phyloP scores from a whole-genome alignment of 1,140 invertebrate genomes.

The Penaeus indicus region DNA sequence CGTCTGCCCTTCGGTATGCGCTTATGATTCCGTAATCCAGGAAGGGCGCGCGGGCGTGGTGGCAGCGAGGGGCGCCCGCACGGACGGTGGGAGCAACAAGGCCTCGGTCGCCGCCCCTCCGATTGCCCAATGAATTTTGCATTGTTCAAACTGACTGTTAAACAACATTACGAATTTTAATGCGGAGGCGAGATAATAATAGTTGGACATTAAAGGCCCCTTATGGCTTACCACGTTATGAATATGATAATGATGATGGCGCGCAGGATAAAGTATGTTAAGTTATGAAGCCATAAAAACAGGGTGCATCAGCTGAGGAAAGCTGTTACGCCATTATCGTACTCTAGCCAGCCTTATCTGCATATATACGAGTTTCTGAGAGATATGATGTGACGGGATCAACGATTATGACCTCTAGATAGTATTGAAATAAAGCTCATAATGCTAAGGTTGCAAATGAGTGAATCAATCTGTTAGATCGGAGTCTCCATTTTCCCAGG shows the following conservation, averaged over 20 bases:
- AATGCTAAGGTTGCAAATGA: slow-evolving; percentile 5
- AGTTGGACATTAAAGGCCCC: slow-evolving; percentile 42
- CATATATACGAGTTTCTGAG: slow-evolving; percentile 60
- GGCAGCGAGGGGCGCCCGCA: not conserved
- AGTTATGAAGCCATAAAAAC: slow-evolving; percentile 63
- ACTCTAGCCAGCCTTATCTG: slow-evolving; percentile 48
- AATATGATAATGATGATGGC: slow-evolving; percentile 57
- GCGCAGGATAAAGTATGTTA: slow-evolving; percentile 45
- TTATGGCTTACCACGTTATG: slow-evolving; percentile 55
- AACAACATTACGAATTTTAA: slow-evolving; percentile 56
- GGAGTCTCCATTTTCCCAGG: slow-evolving; percentile 2
- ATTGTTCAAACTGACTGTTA: slow-evolving; percentile 47
- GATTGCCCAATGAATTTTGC: slow-evolving; percentile 45
- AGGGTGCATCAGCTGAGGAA: slow-evolving; percentile 51
- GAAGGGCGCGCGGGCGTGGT: too few relatives aligned
- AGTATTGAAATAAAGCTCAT: slow-evolving; percentile 22
- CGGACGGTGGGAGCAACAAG: slow-evolving; percentile 40
- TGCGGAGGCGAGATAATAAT: slow-evolving; percentile 48
- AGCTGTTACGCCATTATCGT: slow-evolving; percentile 53
- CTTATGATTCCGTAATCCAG: too few relatives aligned
- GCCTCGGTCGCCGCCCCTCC: slow-evolving; percentile 5
- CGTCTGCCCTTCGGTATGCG: too few relatives aligned
- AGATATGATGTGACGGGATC: slow-evolving; percentile 39
- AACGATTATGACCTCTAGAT: slow-evolving; percentile 27
- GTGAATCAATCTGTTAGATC: slow-evolving; percentile 27